A percentile compares a stretch with the other conserved stretches of the same genome.
Evolutionary conservation across 2,797 vertebrate genomes (phyloP).

Genomic region (Enteromius paludinosus): DNA sequence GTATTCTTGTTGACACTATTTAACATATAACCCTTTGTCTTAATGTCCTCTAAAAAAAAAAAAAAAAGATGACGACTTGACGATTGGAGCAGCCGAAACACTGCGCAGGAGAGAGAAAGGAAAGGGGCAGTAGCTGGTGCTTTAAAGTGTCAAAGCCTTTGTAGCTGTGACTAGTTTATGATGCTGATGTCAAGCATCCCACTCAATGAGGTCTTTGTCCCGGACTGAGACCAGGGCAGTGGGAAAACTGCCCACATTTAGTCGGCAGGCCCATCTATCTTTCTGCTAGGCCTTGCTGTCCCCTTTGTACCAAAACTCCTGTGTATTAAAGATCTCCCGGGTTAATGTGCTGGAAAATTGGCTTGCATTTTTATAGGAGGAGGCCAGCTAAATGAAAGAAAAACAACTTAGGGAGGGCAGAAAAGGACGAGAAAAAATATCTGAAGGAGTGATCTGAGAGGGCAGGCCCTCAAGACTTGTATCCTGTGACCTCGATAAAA

Average conservation of each 20-base stretch:
- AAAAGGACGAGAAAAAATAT: slow-evolving; percentile 79
- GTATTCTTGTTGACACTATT: slow-evolving; percentile 83
- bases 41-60: slow-evolving; percentile 69
- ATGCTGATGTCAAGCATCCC: slow-evolving; percentile 97
- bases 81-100: slow-evolving; percentile 82
- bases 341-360: slow-evolving; percentile 99
- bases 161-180: slow-evolving; percentile 98
- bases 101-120: slow-evolving; percentile 81
- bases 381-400: slow-evolving; percentile 91
- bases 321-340: slow-evolving; percentile 92
- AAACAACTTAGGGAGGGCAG: slow-evolving; percentile 80
- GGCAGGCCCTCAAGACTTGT: slow-evolving; percentile 85
- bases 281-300: slow-evolving; percentile 84
- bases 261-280: slow-evolving; percentile 97
- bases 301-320: slow-evolving; percentile 83
- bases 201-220: slow-evolving; percentile 99
- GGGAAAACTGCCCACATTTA: slow-evolving; percentile 96
- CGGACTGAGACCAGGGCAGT: slow-evolving; percentile 92
- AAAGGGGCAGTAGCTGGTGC: slow-evolving; percentile 88
- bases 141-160: slow-evolving; percentile 98
- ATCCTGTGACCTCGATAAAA: slow-evolving; percentile 92
- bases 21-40: slow-evolving; percentile 86
- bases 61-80: slow-evolving; percentile 81
- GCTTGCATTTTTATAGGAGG: slow-evolving; percentile 98
- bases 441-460: slow-evolving; percentile 85